Percentiles rank a stretch among this genome's conserved stretches.
Evolutionary conservation across 2,113 vertebrate species (phyloP).

Genomic region (Syngnathus floridae): DNA sequence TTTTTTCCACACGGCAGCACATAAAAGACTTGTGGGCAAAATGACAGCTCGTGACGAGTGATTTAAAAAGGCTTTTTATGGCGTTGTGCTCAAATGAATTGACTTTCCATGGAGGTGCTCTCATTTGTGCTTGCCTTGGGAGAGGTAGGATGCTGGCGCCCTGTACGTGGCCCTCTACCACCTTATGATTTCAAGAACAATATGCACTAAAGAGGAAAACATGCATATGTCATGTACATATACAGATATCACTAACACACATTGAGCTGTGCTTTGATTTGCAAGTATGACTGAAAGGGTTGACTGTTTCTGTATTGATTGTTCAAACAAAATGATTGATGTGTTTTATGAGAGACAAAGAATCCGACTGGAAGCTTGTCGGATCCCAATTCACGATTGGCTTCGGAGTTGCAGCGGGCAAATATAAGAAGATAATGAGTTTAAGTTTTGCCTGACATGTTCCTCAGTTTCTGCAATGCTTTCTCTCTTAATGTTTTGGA

Average conservation of each 20-base stretch:
- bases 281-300: constrained; percentile 62
- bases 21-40: constrained; percentile 59
- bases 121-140: constrained; percentile 51
- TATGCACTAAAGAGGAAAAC: constrained; percentile 74
- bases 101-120: constrained; percentile 45
- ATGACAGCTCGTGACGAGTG: constrained; percentile 54
- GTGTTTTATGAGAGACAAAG: constrained; percentile 5
- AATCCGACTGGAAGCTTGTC: constrained; percentile 45
- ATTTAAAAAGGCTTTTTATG: constrained; percentile 53
- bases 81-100: constrained; percentile 53
- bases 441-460: constrained; percentile 41
- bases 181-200: constrained; percentile 55
- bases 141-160: constrained; percentile 54
- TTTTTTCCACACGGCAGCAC: constrained; percentile 64
- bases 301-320: constrained; percentile 64
- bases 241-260: constrained; percentile 74
- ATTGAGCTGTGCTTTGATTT: constrained; percentile 62
- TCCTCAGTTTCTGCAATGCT: constrained; percentile 56
- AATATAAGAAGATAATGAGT: constrained; percentile 39
- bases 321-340: constrained; percentile 56
- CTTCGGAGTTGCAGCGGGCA: constrained; percentile 31
- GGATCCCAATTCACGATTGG: constrained; percentile 53
- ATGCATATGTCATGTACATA: constrained; percentile 73
- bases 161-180: constrained; percentile 50
- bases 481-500: constrained; percentile 28